Percentiles rank a stretch among this genome's conserved stretches.
Evolutionary conservation across 1,140 invertebrate species (phyloP).

Genomic region (Drosophila teissieri): DNA sequence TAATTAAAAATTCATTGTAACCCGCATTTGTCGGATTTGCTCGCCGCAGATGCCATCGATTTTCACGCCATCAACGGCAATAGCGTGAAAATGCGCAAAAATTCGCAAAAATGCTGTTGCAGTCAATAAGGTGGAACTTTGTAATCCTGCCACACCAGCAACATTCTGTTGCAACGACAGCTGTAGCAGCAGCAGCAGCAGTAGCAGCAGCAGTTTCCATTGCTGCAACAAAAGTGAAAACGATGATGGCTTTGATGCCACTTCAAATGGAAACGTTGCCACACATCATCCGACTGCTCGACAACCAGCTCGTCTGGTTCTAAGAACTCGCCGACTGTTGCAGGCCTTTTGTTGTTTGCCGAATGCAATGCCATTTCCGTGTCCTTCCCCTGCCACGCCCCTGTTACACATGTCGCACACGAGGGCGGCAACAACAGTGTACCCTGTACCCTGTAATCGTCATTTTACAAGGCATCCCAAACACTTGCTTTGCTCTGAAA

Average conservation of each 20-base stretch:
- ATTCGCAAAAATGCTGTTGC: slow-evolving; percentile 30
- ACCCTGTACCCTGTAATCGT: slow-evolving; percentile 22
- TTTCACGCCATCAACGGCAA: slow-evolving; percentile 45
- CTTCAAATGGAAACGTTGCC: slow-evolving; percentile 65
- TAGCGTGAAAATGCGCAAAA: slow-evolving; percentile 47
- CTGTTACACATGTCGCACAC: slow-evolving; percentile 37
- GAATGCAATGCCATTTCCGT: slow-evolving; percentile 36
- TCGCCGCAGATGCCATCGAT: slow-evolving; percentile 44
- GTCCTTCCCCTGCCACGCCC: slow-evolving; percentile 25
- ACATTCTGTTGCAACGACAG: slow-evolving; percentile 6
- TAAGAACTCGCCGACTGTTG: slow-evolving; percentile 21
- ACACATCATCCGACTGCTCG: slow-evolving; percentile 35
- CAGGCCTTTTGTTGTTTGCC: slow-evolving; percentile 43
- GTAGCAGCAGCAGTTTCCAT: not conserved
- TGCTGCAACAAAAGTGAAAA: slow-evolving; percentile 33
- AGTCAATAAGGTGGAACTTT: slow-evolving; percentile 42
- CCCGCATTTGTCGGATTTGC: slow-evolving; percentile 12
- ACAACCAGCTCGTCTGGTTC: slow-evolving; percentile 17
- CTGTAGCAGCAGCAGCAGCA: slow-evolving; percentile 2
- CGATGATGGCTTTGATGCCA: slow-evolving; percentile 64
- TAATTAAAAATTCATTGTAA: slow-evolving; percentile 37
- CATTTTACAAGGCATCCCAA: too few species aligned
- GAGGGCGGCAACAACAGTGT: slow-evolving; percentile 18
- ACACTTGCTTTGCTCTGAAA: too few species aligned
- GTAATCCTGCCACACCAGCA: slow-evolving; percentile 27